phyloP scores from a whole-genome alignment of 2,113 vertebrate genomes.

The Pedionomus torquatus region DNA sequence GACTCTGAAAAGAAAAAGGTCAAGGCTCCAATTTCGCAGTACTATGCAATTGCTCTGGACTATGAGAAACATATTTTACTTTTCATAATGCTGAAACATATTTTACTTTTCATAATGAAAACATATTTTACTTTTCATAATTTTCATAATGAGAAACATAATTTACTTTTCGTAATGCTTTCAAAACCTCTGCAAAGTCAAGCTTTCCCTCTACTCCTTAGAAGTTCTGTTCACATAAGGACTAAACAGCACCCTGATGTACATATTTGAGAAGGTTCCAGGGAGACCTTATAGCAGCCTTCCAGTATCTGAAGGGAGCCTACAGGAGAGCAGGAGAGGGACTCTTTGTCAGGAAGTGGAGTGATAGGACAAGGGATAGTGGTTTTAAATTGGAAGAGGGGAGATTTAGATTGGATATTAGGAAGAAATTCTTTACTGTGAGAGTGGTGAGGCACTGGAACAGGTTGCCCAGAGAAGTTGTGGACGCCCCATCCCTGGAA shows the following conservation, averaged over 20 bases:
- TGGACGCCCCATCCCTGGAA: too few species aligned
- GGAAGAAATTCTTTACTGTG: too few species aligned
- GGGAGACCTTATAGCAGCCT: too few species aligned
- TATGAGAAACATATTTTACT: not conserved
- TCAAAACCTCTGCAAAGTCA: not conserved
- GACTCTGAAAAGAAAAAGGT: not conserved
- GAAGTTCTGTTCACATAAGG: not conserved
- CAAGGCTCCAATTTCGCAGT: not conserved
- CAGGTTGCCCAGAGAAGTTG: too few species aligned
- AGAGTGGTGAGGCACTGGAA: too few species aligned
- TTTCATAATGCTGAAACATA: fast-evolving
- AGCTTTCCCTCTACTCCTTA: not conserved
- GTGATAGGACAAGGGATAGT: too few species aligned
- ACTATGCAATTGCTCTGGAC: not conserved
- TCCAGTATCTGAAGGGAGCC: too few species aligned
- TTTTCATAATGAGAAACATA: fast-evolving
- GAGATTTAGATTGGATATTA: too few species aligned
- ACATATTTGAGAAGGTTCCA: too few species aligned
- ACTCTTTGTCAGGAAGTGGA: too few species aligned
- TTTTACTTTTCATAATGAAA: not conserved
- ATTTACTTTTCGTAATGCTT: not conserved
- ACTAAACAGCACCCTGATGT: not conserved
- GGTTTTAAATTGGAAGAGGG: too few species aligned
- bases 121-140: not conserved
- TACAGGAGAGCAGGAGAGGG: too few species aligned